These are phyloP conservation scores for Margarornis squamiger DNA, from an alignment of 2,797 vertebrate genomes.

Conservation along the genomic window DNA sequence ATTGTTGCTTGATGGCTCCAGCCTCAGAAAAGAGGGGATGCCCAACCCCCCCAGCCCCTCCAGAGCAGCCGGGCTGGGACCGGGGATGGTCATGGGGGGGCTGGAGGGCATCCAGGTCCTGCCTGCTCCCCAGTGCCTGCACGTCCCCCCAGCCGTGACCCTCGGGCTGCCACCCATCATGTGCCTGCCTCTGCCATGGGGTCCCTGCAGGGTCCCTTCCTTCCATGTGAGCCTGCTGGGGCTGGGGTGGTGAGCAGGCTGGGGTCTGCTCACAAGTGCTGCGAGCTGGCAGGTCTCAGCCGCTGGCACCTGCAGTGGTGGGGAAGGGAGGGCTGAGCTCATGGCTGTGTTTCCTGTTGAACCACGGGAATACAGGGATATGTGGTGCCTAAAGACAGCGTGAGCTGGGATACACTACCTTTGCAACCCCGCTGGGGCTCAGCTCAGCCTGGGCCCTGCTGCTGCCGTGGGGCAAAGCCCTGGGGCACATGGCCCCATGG, in stretches of 20 bases:
- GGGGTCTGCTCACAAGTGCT: neutral
- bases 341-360: rapidly evolving
- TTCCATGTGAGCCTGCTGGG: rapidly evolving
- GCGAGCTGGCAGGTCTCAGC: neutral
- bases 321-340: neutral
- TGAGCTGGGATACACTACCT: neutral
- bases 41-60: neutral
- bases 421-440: neutral
- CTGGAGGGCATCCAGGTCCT: neutral
- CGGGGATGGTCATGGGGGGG: neutral
- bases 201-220: neutral
- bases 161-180: neutral
- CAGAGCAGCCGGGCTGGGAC: neutral
- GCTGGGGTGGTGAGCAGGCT: neutral
- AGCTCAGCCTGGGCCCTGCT: neutral
- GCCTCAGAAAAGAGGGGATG: neutral
- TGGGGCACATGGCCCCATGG: neutral
- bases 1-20: conserved; percentile 10
- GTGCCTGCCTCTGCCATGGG: neutral
- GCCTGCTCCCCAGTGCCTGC: neutral
- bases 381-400: neutral
- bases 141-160: neutral
- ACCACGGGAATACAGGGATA: neutral
- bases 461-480: neutral
- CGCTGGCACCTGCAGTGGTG: neutral